These are phyloP conservation scores for Polia nebulosa DNA, from an alignment of 2,888 invertebrate genomes.

Conservation along the genomic window DNA sequence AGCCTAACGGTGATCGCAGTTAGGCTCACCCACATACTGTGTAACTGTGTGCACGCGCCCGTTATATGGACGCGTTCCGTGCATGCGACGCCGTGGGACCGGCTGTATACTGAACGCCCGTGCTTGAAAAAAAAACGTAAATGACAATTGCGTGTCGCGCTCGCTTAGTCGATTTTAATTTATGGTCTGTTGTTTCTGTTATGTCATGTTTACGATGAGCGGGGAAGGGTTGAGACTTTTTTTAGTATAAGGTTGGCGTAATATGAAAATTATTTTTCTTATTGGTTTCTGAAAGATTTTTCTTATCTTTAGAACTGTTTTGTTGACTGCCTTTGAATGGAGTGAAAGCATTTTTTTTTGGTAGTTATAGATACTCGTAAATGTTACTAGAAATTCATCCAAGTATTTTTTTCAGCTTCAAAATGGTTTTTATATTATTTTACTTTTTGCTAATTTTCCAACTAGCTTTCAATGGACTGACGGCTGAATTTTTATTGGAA, in stretches of 20 bases:
- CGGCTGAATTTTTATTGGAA: no score
- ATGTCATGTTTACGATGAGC: constrained; percentile 27
- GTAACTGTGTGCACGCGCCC: constrained; percentile 85
- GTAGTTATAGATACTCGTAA: no score
- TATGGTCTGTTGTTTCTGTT: constrained; percentile 34
- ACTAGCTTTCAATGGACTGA: no score
- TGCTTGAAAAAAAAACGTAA: constrained; percentile 66
- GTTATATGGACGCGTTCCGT: constrained; percentile 87
- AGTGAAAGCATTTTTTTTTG: no score
- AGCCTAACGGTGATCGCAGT: constrained; percentile 86
- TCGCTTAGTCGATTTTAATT: constrained; percentile 34
- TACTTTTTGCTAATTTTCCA: no score
- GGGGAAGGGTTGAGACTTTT: constrained; percentile 31
- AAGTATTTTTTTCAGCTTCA: no score
- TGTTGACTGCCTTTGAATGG: background rate
- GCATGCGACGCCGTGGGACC: constrained; percentile 78
- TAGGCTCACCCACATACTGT: constrained; percentile 89
- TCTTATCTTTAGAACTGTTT: background rate
- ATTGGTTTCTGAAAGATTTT: background rate
- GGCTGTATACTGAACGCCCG: constrained; percentile 67
- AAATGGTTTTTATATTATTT: no score
- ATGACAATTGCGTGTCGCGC: constrained; percentile 64
- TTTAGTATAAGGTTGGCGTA: background rate
- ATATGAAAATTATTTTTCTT: background rate
- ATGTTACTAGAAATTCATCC: no score